phyloP scores from a whole-genome alignment of 2,888 invertebrate species.

The Camponotus fellah region DNA sequence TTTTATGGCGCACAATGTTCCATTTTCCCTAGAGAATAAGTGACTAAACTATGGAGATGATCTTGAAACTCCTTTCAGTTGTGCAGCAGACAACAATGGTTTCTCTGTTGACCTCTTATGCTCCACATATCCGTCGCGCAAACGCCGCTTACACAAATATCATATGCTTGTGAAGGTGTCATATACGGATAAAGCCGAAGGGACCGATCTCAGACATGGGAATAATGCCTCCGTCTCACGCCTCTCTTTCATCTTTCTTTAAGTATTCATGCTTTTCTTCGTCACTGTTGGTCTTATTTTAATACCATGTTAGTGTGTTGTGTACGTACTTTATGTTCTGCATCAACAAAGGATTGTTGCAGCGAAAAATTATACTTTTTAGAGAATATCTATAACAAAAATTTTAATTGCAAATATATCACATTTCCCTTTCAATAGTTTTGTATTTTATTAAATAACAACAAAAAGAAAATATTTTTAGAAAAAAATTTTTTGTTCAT shows the following conservation, averaged over 20 bases:
- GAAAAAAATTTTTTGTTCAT: neutral
- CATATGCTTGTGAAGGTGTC: conserved; percentile 50
- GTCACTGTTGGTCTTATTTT: conserved; percentile 38
- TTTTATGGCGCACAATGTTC: conserved; percentile 10
- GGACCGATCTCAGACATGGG: conserved; percentile 62
- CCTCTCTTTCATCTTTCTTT: conserved; percentile 49
- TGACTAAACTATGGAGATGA: conserved; percentile 61
- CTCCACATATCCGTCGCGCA: conserved; percentile 74
- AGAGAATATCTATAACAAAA: conserved; percentile 1
- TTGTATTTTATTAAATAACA: neutral
- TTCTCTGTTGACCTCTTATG: conserved; percentile 80
- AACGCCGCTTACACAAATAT: conserved; percentile 60
- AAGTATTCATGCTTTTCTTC: conserved; percentile 49
- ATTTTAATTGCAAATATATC: neutral
- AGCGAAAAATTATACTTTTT: neutral
- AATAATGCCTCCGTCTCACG: conserved; percentile 68
- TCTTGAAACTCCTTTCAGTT: conserved; percentile 66
- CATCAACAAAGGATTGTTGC: neutral
- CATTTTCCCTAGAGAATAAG: conserved; percentile 33
- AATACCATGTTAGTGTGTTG: neutral
- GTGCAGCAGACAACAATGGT: conserved; percentile 79
- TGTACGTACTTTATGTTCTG: neutral
- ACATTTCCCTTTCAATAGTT: neutral
- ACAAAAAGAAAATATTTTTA: neutral
- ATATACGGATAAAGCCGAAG: conserved; percentile 61